Evolutionary conservation across 2,888 invertebrate species (phyloP), one percentile per base, ranked within the genome.

Genomic region (Caenorhabditis panamensis): DNA sequence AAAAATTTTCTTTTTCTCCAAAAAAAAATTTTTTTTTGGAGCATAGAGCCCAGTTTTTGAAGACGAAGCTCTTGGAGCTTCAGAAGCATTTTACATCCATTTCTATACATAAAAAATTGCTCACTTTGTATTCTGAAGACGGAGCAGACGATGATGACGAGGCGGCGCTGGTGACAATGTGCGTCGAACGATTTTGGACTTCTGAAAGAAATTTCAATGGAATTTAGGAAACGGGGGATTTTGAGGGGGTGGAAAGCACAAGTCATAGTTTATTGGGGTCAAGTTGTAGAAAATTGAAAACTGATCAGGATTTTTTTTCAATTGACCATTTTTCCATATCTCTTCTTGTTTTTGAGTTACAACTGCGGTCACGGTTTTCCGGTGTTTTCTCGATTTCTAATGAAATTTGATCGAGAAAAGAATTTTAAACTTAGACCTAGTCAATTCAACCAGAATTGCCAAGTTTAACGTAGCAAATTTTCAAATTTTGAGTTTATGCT

Each of bases 101-200:
- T 54, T 64, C 64, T 49, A 64, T 64, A 56, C 64, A 73, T 73
- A 54, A 18, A 28, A 8, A 73, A 64, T 73, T 64, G 36, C 51
- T 64, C 51, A 64, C 64, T 73, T 73, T 73, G 73, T 73, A 64
- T 64, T 73, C 64, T 64, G 66, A 61, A 75, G 64, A 59, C 44
- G 59, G n/a, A 44, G 44, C 26, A 47, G 51, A 58, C 20, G 72
- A 72, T 28, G 71, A 62, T 8, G 62, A 41, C 26, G 71, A 56
- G 22, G 68, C 22, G 22, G 49, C 49, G 37, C 49, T 61, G 44
- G 71, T 71, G 54, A 71, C 71, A 54, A 71, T 62, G 71, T 71
- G 71, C 47, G 71, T 71, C 28, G 64, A 73, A 24, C 63, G 63
- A 64, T 75, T 66, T 75, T 66, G 66, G 64, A 75, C 66, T 75